Base-by-base conservation (phyloP, 2,113 vertebrate genomes). In the Syrmaticus mikado region DNA sequence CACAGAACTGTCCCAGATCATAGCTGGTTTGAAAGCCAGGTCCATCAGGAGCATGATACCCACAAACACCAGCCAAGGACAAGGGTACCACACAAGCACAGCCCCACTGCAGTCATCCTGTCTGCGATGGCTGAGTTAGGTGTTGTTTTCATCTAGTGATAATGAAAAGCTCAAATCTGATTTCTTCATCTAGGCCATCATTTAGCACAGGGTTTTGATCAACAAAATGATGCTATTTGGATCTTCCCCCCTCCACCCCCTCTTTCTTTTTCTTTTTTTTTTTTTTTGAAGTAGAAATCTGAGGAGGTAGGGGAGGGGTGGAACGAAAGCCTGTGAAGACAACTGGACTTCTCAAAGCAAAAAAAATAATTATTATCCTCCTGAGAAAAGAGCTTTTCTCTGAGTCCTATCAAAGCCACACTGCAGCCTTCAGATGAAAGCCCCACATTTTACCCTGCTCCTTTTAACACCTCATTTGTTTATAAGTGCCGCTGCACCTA, bases 361-460 rank as follows among this genome's bases (percentile, higher is more conserved):
- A 10, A 12, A 12, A 10, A 25, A 68, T 50, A 74, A 94, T 87
- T 71, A 89, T 70, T 40, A 85, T 85, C 77, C 74, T 71, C 87
- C 80, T 18, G 66, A 82, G 93, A 89, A 62, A 81, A 81, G 81
- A 86, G 84, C 80, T 87, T 32, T 53, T 81, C 92, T 87, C 48
- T 22, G 7, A n/a, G 68, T 73, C 73, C 72, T 48, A 89, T 95
- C 95, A 96, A 95, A 96, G 93, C 71, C 10, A 0, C 17, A 2
- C 80, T 8, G 16, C 74, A 34, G 79, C 92, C 90, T 58, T 82
- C 76, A 88, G 84, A 95, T 95, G 93, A 96, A 95, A 97, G 95
- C 84, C 14, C 20, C 0, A 0, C 58, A 77, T 96, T 70, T 67
- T 40, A 45, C 61, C 64, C 70, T 38, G 5, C 60, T 92, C 86